Conservation (phyloP, 2,797 vertebrate species). For the Otolemur crassicaudatus region DNA sequence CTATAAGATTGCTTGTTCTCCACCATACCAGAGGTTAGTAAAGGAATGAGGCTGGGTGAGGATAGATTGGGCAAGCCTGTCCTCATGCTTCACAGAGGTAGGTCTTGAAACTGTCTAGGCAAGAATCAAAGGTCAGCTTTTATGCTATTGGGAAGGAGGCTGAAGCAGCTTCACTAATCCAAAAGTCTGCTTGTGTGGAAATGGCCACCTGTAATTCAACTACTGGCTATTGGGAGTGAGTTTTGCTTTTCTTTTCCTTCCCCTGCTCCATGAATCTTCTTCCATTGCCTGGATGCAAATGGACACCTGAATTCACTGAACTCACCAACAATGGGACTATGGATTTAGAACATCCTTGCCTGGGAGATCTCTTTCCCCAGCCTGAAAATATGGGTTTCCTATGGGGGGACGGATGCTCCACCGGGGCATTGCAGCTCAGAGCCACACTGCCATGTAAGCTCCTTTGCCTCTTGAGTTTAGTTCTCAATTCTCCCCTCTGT, state of each 20-base stretch:
- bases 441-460: not conserved
- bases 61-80: not conserved
- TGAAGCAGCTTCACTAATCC: not conserved
- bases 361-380: no score
- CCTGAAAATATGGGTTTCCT: not conserved
- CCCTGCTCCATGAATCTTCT: not conserved
- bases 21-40: not conserved
- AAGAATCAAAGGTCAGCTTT: not conserved
- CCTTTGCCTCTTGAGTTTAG: not conserved
- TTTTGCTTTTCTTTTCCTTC: not conserved
- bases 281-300: not conserved
- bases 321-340: not conserved
- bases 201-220: not conserved
- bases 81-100: not conserved
- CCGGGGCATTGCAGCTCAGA: not conserved
- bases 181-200: not conserved
- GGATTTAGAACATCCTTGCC: not conserved
- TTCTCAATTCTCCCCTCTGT: not conserved
- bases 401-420: not conserved
- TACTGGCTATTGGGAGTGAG: not conserved
- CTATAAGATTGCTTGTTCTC: not conserved
- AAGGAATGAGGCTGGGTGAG: not conserved
- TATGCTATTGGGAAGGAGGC: not conserved
- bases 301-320: not conserved
- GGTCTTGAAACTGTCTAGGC: not conserved